These are phyloP conservation scores for Eulemur rufifrons DNA, from an alignment of 2,113 vertebrate genomes.

Conservation along the genomic window DNA sequence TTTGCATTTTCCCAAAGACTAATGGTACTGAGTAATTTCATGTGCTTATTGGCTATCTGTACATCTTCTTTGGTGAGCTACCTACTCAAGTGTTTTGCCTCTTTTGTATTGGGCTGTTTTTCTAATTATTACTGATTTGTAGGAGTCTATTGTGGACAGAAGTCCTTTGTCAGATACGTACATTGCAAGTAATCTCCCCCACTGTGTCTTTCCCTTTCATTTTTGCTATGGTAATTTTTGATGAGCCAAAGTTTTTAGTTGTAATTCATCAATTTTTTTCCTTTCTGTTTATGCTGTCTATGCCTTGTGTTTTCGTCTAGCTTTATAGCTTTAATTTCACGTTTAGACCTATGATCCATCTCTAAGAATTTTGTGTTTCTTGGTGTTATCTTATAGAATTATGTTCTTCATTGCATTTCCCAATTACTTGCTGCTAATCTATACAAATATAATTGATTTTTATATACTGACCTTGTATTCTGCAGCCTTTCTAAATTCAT, in stretches of 20 bases:
- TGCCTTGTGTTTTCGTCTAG: not conserved
- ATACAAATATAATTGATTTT: not conserved
- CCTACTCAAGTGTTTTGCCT: not conserved
- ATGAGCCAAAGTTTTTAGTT: constrained; percentile 24
- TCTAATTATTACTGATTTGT: constrained; percentile 13
- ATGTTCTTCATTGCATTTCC: constrained; percentile 9
- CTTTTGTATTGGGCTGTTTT: not conserved
- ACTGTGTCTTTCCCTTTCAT: not conserved
- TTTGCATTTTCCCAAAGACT: not conserved
- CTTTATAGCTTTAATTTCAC: constrained; percentile 30
- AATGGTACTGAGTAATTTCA: not conserved
- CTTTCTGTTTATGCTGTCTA: not conserved
- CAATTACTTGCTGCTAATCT: not conserved
- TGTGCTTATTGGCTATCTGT: not conserved
- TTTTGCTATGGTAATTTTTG: not conserved
- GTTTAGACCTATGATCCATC: not conserved
- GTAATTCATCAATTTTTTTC: not conserved
- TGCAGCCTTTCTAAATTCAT: not conserved
- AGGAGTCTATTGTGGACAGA: not conserved
- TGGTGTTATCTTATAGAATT: not conserved
- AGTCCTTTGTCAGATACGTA: not conserved
- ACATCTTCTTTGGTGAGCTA: not conserved
- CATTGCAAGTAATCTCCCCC: constrained; percentile 1
- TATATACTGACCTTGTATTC: not conserved
- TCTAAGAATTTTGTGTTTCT: not conserved